These are phyloP conservation scores for Rhinoptilus africanus DNA, from an alignment of 2,113 vertebrate species.

Conservation along the genomic window DNA sequence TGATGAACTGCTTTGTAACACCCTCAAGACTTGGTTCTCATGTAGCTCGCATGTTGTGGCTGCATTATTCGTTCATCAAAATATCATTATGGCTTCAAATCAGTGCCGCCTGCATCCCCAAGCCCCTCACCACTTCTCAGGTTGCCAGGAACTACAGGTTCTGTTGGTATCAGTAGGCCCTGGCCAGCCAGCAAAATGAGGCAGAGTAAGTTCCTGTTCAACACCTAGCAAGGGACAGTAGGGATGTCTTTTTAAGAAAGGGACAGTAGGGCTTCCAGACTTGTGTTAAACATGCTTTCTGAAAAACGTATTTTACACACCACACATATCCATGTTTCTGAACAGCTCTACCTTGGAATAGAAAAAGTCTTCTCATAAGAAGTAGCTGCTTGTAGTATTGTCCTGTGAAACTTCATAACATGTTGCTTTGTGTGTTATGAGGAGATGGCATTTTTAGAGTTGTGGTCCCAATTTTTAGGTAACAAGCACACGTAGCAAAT, in stretches of 20 bases:
- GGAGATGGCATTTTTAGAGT: not conserved
- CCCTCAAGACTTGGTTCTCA: not conserved
- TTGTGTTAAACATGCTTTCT: not conserved
- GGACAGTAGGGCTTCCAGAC: not conserved
- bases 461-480: not conserved
- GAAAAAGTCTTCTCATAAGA: not conserved
- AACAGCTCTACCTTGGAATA: not conserved
- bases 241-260: not conserved
- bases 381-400: not conserved
- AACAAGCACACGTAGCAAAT: not conserved
- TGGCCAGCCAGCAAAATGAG: not conserved
- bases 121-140: not conserved
- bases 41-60: not conserved
- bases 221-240: not conserved
- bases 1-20: not conserved
- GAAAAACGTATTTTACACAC: not conserved
- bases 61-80: not conserved
- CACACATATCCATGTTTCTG: rapidly evolving
- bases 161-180: not conserved
- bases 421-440: not conserved
- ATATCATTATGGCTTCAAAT: not conserved
- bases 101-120: not conserved
- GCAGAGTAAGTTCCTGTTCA: not conserved
- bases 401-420: not conserved
- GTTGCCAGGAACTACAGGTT: not conserved